Base-by-base conservation (phyloP, 1,140 invertebrate species). In the Holcopasites calliopsidis region DNA sequence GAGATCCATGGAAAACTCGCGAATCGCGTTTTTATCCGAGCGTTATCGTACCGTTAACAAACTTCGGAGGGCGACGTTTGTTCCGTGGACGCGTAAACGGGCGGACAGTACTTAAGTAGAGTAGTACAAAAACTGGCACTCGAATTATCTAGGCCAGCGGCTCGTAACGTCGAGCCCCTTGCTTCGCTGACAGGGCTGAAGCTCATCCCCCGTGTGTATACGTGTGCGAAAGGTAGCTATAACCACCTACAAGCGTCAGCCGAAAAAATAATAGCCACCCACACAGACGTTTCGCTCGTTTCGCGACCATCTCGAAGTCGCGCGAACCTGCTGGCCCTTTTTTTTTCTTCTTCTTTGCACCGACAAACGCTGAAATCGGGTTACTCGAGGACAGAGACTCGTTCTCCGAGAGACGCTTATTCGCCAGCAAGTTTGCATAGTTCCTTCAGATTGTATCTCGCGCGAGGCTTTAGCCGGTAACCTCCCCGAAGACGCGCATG, bases 91-190 rank as follows among this genome's bases (percentile, higher is more conserved):
- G 55, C 3, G 49, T 35, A 65, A 65, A 65, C 71, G 47, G 8
- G 49, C 28, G 44, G 71, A 73, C 71, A 21, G n/a, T 13, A 35
- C 60, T 73, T n/a, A 23, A 49, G 71, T 7, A 58, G 50, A 69
- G 72, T 57, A 18, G 64, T 55, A 58, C 40, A 57, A 75, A 52
- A 75, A 31, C 64, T 13, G 50, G 26, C 70, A 78, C 74, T 74
- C 70, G 76, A 78, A 81, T 81, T 76, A 81, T 81, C 71, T 81
- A 81, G 79, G 79, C 76, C 79, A 79, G 42, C 58, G 54, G 76
- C 70, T 78, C 44, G 44, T 57, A 47, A 21, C 44, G 44, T 52
- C 55, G 47, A 66, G 69, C 54, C 76, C 76, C 76, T 76, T 79
- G 66, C 70, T 70, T 74, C 65, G 79, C 76, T 81, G 79, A 81